These are phyloP conservation scores for Periphyllus acericola DNA, from an alignment of 2,888 invertebrate species.

Conservation along the genomic window DNA sequence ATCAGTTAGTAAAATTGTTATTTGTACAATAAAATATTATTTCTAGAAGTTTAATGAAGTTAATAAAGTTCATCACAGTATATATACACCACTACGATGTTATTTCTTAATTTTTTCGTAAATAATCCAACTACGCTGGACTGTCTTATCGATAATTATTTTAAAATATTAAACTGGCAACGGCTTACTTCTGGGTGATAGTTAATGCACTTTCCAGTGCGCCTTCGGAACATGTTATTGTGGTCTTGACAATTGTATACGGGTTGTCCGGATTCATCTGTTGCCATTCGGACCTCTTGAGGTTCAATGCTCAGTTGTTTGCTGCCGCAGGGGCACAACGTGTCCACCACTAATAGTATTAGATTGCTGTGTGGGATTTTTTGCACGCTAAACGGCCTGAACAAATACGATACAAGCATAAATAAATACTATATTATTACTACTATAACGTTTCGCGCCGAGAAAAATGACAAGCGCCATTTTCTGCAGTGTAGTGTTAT, in stretches of 20 bases:
- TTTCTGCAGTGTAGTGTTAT: background rate
- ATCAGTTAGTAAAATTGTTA: no score
- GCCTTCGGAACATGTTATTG: constrained; percentile 77
- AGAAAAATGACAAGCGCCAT: background rate
- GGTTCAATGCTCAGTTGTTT: constrained; percentile 86
- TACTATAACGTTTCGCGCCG: background rate
- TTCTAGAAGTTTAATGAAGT: no score
- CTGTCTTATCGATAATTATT: no score
- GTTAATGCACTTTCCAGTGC: constrained; percentile 84
- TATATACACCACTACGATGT: no score
- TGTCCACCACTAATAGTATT: constrained; percentile 88
- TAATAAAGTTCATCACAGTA: no score
- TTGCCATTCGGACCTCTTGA: constrained; percentile 68
- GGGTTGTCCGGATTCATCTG: constrained; percentile 65
- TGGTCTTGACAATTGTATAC: constrained; percentile 68
- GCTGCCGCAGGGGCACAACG: constrained; percentile 86
- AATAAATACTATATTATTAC: background rate
- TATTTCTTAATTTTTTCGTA: no score
- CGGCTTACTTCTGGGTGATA: constrained; percentile 80
- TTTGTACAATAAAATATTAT: no score
- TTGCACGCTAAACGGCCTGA: constrained; percentile 91
- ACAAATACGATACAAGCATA: constrained; percentile 57
- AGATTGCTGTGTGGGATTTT: constrained; percentile 91
- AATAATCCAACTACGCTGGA: no score
- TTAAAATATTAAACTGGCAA: background rate